Evolutionary conservation across 2,888 invertebrate genomes (phyloP), one percentile per base, ranked within the genome.

Genomic region (Nezara viridula): DNA sequence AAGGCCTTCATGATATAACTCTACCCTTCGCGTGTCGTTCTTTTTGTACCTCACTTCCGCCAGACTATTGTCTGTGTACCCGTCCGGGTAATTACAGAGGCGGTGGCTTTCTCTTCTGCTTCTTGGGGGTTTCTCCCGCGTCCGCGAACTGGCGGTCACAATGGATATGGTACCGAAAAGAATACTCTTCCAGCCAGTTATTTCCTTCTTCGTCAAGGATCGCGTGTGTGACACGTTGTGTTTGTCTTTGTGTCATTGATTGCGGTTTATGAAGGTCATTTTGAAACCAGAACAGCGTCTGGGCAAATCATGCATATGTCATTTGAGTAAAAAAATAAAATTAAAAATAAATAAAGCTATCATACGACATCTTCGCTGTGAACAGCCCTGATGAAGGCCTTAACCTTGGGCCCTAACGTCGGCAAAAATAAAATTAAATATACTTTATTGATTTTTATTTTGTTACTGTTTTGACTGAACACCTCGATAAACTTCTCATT

Each of bases 1-100:
- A 60, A 60, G 27, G 60, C 27, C 27, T 60, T 3, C 60, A 60
- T 27, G 60, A 60, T 60, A 60, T 60, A 60, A 60, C 60, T 14
- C 60, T 60, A 27, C 60, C 60, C 60, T 60, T 60, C 27, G 60
- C 60, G 60, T 60, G 60, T 60, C 60, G 27, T 60, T 60, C 27
- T 60, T 60, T 60, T 27, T 60, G 60, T 60, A 32, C 60, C 14
- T 60, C 60, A 60, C 60, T 60, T 60, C 60, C 60, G 60, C 60
- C 60, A 60, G 27, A 27, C 14, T 12, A 60, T 60, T 77, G 77
- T 77, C 77, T 44, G 77, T 44, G 40, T 44, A 77, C 77, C 24
- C 40, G 77, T 77, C 77, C 37, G 24, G 24, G 24, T 77, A 77
- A 77, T 44, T 44, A 77, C 40, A 40, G 77, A 16, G 27, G 27